Evolutionary conservation across 2,888 invertebrate genomes (phyloP).

Genomic region (Tricholauxania praeusta): DNA sequence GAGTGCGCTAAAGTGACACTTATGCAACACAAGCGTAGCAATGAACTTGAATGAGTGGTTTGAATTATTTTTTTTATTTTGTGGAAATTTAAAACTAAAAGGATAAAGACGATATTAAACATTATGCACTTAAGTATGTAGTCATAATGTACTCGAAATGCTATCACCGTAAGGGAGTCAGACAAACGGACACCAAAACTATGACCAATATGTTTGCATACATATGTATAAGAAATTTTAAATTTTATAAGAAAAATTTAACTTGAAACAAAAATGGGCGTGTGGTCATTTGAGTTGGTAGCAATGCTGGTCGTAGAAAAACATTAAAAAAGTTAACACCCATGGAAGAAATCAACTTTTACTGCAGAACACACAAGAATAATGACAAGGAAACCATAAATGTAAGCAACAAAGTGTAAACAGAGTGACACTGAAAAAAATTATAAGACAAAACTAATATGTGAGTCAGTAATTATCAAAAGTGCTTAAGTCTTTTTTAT

Average conservation of each 20-base stretch:
- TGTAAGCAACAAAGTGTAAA: slow-evolving; percentile 3
- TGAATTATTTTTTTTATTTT: too few species aligned
- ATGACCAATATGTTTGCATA: too few species aligned
- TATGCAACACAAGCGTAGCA: not conserved
- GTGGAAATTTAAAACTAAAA: slow-evolving; percentile 1
- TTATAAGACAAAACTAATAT: too few species aligned
- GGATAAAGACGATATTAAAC: slow-evolving; percentile 4
- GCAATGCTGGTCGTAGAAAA: not conserved
- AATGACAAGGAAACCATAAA: slow-evolving; percentile 13
- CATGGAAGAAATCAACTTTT: not conserved
- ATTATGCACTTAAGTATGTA: slow-evolving; percentile 8
- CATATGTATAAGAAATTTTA: too few species aligned
- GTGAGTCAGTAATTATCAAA: too few species aligned
- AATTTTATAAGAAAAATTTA: too few species aligned
- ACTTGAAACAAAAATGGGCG: not conserved
- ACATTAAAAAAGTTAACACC: slow-evolving; percentile 26
- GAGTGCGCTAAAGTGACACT: slow-evolving; percentile 17
- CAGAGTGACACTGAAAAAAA: slow-evolving; percentile 1
- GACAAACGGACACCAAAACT: too few species aligned
- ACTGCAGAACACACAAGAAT: not conserved
- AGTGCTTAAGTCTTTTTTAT: too few species aligned
- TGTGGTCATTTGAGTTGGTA: slow-evolving; percentile 8
- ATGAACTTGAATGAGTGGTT: too few species aligned
- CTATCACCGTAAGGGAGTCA: not conserved
- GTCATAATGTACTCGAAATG: slow-evolving; percentile 1